Base-by-base conservation (phyloP, 64 coral and sea anemone species). In the Trachythela sp. region DNA sequence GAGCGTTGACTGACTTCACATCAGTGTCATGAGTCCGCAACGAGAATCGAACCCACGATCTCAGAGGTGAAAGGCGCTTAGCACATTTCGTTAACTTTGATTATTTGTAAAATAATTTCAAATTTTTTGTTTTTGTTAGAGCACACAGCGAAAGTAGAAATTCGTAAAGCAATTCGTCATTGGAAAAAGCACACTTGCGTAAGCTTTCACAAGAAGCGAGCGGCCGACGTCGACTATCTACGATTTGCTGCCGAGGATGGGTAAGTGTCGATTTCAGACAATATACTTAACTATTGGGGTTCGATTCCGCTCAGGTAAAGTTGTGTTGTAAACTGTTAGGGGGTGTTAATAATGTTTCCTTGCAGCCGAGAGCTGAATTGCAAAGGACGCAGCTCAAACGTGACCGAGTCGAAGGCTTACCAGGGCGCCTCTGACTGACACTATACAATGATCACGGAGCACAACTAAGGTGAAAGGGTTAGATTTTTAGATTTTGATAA, bases 221-320 rank as follows among this genome's bases (percentile, higher is more conserved):
- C 93, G 37, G 85, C 68, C 40, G 95, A 97, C 89, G 77, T 56
- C 85, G 95, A 97, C 92, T 97, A 94, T 67, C 94, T 97, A 86
- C 92, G 90, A 48, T 97, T 97, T 88, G 95, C 94, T 91, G 83
- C 94, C 88, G 95, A 97, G 88, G 76, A 34, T 54, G 95, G 95
- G 95, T 97, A 92, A 94, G 95, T 89, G 43, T 72, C 33, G 84
- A 20, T 39, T 87, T 51, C 33, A 64, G 32, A 29, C 34, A 36
- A 1, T 18, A 52, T 32, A 34, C 48, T 85, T 18, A 20, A 51
- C 42, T 9, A 34, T 48, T 22, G 77, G 10, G n/a, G n/a, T n/a
- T n/a, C 9, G 83, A 42, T 24, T 15, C n/a, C 13, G 17, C 43
- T 9, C 42, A 50, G 51, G 10, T 9, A 50, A 52, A 45, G 48